These are phyloP conservation scores for Neodontobutis hainanensis DNA, from an alignment of 2,113 vertebrate genomes.

Conservation along the genomic window DNA sequence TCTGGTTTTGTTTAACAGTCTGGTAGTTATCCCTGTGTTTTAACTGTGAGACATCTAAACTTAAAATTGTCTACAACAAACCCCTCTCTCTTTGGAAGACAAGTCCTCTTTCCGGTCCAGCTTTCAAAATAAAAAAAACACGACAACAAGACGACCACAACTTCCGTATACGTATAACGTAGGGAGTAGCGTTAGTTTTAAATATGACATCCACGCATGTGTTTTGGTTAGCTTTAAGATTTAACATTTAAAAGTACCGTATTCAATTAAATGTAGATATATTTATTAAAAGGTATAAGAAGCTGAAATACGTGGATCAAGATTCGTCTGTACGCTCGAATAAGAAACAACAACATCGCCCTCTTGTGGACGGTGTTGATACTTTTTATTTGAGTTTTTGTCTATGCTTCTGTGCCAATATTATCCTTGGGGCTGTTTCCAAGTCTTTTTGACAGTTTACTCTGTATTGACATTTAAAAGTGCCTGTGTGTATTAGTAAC, in stretches of 20 bases:
- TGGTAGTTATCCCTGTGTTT: conserved; percentile 9
- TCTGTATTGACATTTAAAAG: conserved; percentile 83
- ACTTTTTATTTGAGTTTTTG: conserved; percentile 19
- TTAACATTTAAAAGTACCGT: too few relatives aligned
- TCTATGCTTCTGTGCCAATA: conserved; percentile 74
- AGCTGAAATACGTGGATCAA: too few relatives aligned
- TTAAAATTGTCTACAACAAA: conserved; percentile 16
- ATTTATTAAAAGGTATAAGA: too few relatives aligned
- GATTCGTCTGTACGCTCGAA: too few relatives aligned
- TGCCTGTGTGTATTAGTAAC: conserved; percentile 81
- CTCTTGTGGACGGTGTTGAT: conserved; percentile 7
- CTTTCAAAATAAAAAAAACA: conserved; percentile 52
- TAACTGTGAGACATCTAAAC: conserved; percentile 10
- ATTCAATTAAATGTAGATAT: too few relatives aligned
- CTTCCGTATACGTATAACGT: conserved; percentile 13
- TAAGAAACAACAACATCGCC: background rate
- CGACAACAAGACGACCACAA: background rate
- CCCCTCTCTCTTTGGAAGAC: conserved; percentile 20
- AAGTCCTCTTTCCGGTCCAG: conserved; percentile 7
- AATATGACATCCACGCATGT: background rate
- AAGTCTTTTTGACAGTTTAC: conserved; percentile 91
- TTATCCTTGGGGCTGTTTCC: conserved; percentile 76
- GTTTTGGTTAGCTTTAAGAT: background rate
- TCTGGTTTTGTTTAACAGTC: conserved; percentile 24
- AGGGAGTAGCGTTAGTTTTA: background rate